These are phyloP conservation scores for Rhingia rostrata DNA, from an alignment of 2,888 invertebrate genomes.

Conservation along the genomic window DNA sequence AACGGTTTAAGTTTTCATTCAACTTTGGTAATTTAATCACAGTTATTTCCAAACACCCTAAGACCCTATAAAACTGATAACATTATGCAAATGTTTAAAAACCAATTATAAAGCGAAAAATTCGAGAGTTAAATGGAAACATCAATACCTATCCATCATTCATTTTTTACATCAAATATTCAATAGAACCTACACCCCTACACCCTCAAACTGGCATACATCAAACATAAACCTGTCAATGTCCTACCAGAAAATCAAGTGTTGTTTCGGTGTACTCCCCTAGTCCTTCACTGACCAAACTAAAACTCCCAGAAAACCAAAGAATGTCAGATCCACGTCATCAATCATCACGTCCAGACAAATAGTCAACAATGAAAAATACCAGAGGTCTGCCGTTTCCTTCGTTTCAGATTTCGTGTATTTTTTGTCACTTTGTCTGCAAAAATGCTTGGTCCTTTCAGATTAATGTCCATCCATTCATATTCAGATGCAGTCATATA, in stretches of 20 bases:
- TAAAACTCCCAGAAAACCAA: slow-evolving; percentile 12
- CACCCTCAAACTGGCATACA: background rate
- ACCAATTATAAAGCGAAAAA: too few relatives aligned
- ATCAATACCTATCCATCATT: too few relatives aligned
- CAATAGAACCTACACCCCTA: background rate
- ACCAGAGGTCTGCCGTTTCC: slow-evolving; percentile 12
- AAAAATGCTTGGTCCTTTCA: slow-evolving; percentile 37
- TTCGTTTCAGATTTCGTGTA: background rate
- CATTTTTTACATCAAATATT: background rate
- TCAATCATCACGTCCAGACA: slow-evolving; percentile 69
- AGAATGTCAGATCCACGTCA: slow-evolving; percentile 40
- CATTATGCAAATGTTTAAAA: too few relatives aligned
- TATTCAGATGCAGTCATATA: slow-evolving; percentile 43
- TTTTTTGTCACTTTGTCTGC: background rate
- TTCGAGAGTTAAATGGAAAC: too few relatives aligned
- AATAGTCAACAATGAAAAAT: slow-evolving; percentile 59
- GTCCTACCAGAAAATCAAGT: slow-evolving; percentile 31
- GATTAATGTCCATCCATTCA: slow-evolving; percentile 58
- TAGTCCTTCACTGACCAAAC: background rate
- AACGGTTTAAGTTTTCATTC: too few relatives aligned
- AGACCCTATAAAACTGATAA: too few relatives aligned
- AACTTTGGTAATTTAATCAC: too few relatives aligned
- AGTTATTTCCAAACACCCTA: too few relatives aligned
- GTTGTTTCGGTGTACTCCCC: slow-evolving; percentile 28
- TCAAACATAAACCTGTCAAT: slow-evolving; percentile 22